phyloP scores from a whole-genome alignment of 2,797 vertebrate genomes.

The Gymnothorax javanicus region DNA sequence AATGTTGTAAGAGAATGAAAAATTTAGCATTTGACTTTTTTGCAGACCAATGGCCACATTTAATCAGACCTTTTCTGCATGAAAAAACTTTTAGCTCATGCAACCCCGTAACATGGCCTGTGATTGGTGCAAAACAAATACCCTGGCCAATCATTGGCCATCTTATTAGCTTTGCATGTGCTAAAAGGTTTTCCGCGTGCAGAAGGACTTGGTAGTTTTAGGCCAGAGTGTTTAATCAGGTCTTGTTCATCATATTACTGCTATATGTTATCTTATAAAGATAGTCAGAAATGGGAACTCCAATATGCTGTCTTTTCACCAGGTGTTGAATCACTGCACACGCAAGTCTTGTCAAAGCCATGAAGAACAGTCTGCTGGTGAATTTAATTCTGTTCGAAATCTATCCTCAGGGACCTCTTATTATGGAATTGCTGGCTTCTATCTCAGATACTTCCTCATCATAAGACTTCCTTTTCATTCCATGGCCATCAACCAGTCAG shows the following conservation, averaged over 20 bases:
- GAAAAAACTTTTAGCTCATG: too few relatives aligned
- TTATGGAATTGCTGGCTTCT: too few relatives aligned
- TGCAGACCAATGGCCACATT: neutral
- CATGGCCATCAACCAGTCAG: too few relatives aligned
- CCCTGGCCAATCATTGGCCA: too few relatives aligned
- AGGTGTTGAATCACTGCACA: neutral
- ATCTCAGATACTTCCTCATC: too few relatives aligned
- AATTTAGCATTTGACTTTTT: constrained; percentile 68
- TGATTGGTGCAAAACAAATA: too few relatives aligned
- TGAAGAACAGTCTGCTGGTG: neutral
- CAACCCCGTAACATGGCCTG: too few relatives aligned
- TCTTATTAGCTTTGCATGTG: too few relatives aligned
- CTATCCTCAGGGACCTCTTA: neutral
- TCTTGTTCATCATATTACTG: neutral
- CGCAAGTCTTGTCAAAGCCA: neutral
- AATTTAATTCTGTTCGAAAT: neutral
- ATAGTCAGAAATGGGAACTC: neutral
- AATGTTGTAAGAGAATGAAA: constrained; percentile 42
- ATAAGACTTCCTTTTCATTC: too few relatives aligned
- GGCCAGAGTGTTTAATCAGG: neutral
- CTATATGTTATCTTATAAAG: neutral
- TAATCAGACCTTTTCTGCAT: too few relatives aligned
- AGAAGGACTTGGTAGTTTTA: too few relatives aligned
- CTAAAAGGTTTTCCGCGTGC: too few relatives aligned
- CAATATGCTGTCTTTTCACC: neutral